Conservation (phyloP, 2,113 vertebrate species). For the Mixornis gularis region DNA sequence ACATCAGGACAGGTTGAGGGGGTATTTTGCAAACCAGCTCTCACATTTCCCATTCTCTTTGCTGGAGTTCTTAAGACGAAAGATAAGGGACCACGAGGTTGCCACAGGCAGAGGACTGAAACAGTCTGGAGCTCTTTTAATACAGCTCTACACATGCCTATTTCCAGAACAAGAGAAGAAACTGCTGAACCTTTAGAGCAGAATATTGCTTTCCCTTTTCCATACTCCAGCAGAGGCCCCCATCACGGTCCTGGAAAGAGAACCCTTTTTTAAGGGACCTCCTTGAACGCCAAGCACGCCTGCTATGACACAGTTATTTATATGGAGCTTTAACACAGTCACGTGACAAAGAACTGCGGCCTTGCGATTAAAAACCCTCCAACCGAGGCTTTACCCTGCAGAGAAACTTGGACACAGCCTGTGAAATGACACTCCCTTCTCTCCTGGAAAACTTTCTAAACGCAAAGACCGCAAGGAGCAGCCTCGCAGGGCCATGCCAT, state of each 20-base stretch:
- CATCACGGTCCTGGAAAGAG: not conserved
- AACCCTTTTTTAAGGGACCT: not conserved
- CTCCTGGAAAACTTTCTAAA: not conserved
- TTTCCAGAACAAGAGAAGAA: not conserved
- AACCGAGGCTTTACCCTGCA: rapidly evolving
- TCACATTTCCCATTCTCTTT: not conserved
- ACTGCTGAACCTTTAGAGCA: rapidly evolving
- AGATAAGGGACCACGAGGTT: not conserved
- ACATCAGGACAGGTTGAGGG: not conserved
- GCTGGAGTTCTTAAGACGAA: not conserved
- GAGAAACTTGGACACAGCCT: not conserved
- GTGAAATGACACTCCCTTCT: not conserved
- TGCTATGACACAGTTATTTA: slow-evolving; percentile 5
- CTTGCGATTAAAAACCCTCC: not conserved
- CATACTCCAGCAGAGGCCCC: not conserved
- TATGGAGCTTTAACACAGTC: not conserved
- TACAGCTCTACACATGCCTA: rapidly evolving
- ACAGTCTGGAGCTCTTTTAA: not conserved
- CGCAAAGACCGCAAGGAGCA: not conserved
- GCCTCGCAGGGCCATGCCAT: not conserved
- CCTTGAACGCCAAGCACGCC: not conserved
- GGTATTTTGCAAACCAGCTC: not conserved
- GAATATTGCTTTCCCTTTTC: not conserved
- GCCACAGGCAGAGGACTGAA: not conserved
- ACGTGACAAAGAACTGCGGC: not conserved